Base-by-base conservation (phyloP, 2,113 vertebrate genomes). In the Antechinus stuartii region DNA sequence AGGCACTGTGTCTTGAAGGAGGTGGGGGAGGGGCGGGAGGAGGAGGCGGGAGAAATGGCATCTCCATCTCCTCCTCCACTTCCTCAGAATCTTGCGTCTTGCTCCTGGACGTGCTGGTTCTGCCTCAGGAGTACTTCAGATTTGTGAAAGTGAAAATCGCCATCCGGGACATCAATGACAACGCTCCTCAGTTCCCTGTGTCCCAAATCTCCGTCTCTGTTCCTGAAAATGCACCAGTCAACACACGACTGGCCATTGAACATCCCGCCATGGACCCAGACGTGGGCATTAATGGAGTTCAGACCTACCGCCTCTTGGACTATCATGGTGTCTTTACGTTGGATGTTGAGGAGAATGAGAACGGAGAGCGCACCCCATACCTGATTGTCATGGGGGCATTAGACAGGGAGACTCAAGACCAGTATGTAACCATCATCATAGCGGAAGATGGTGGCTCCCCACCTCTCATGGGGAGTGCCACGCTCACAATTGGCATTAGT, bases 311-410 rank as follows among this genome's bases (percentile, higher is more conserved):
- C 98, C 98, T 99, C 50, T 98, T 98, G 93, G 99, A 99, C 54
- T 99, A 99, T 97, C 99, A 99, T 1, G 99, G 99, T 10, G 98
- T 99, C 97, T 99, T 99, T 98, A 99, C 99, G 23, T 94, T 99
- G 98, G 99, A 99, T 0, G 99, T 99, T 93, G 99, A 99, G 96
- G 99, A 99, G 98, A 99, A 99, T n/a, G 99, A 99, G 92, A 99
- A 98, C 0, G 99, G 99, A 6, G 99, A 99, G 96, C 98, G 99
- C 97, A 99, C 99, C 0, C 99, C 99, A 11, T 99, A 99, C 95
- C 98, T 99, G 27, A 99, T 99, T 54, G 98, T 99, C 57, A 99
- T 99, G 95, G 99, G 99, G 49, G 57, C 98, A 26, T 96, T 99
- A 96, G 99, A 99, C 98, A 99, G 99, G 96, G 99, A 99, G 97